These are phyloP conservation scores for Cetoscarus ocellatus DNA, from an alignment of 2,797 vertebrate species.

Conservation along the genomic window DNA sequence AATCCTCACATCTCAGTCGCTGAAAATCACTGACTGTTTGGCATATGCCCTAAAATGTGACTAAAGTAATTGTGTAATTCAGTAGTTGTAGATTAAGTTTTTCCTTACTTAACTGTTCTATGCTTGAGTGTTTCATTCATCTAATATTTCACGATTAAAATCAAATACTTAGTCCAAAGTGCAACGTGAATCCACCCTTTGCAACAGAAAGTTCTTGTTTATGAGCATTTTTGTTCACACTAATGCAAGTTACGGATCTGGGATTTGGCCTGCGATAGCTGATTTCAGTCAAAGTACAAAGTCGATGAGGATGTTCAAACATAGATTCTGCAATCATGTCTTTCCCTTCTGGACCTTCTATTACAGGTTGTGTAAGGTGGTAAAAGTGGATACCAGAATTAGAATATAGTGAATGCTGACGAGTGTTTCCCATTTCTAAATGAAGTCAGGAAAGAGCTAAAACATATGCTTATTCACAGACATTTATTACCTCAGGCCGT, in stretches of 20 bases:
- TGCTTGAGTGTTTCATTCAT: background rate
- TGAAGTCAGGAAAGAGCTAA: background rate
- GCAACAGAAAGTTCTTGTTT: background rate
- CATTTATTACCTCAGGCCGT: slow-evolving; percentile 82
- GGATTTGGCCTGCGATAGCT: slow-evolving; percentile 1
- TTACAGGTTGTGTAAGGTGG: slow-evolving; percentile 38
- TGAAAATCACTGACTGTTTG: background rate
- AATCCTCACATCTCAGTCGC: background rate
- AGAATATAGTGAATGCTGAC: slow-evolving; percentile 12
- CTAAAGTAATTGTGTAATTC: background rate
- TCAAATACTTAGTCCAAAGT: background rate
- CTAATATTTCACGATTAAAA: background rate
- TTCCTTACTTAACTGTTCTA: background rate
- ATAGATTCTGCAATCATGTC: slow-evolving; percentile 54
- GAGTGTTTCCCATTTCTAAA: background rate
- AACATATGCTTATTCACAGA: background rate
- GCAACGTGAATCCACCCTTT: background rate
- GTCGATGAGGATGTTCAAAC: slow-evolving; percentile 43
- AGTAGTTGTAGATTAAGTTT: background rate
- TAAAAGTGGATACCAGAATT: slow-evolving; percentile 34
- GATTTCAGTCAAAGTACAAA: slow-evolving; percentile 44
- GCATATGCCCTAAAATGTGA: background rate
- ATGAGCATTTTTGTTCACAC: background rate
- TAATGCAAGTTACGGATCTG: background rate
- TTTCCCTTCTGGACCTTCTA: slow-evolving; percentile 50